A percentile compares a stretch with the other conserved stretches of the same genome.
phyloP scores from a whole-genome alignment of 2,888 invertebrate species.

The Drosophila fungiperda region DNA sequence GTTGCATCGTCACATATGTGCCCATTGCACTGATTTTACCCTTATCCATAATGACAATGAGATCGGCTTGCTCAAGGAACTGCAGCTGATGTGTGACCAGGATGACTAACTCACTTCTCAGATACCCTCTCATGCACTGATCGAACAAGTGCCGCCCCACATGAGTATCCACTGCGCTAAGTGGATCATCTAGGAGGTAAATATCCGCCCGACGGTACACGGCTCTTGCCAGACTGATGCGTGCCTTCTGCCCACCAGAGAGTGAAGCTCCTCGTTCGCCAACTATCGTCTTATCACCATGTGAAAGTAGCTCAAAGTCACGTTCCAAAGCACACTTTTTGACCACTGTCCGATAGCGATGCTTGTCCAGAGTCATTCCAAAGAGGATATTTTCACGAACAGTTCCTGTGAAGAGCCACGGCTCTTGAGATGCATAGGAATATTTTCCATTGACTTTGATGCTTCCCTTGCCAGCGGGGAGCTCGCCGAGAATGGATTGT shows the following conservation, averaged over 20 bases:
- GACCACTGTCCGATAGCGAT: conserved; percentile 87
- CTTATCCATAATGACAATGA: conserved; percentile 83
- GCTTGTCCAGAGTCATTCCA: conserved; percentile 87
- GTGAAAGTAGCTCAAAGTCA: conserved; percentile 87
- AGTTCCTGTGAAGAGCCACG: conserved; percentile 92
- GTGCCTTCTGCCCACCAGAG: conserved; percentile 94
- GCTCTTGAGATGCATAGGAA: conserved; percentile 92
- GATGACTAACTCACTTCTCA: conserved; percentile 89
- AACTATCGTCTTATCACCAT: conserved; percentile 88
- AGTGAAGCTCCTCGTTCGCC: conserved; percentile 94
- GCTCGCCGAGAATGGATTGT: conserved; percentile 86
- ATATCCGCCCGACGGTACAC: conserved; percentile 94
- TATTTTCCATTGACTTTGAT: conserved; percentile 87
- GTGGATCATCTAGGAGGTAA: conserved; percentile 95
- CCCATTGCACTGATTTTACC: conserved; percentile 86
- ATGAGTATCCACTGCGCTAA: conserved; percentile 95
- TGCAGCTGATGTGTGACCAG: conserved; percentile 94
- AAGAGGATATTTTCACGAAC: conserved; percentile 88
- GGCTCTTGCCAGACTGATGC: conserved; percentile 94
- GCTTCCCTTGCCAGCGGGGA: conserved; percentile 86
- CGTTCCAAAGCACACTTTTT: conserved; percentile 85
- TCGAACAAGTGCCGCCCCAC: conserved; percentile 95
- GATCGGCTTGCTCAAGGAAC: conserved; percentile 89
- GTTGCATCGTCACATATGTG: conserved; percentile 89
- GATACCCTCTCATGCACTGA: conserved; percentile 83